Percentiles rank a stretch among this genome's conserved stretches.
These are phyloP conservation scores for Agrochola macilenta DNA, from an alignment of 2,888 invertebrate genomes.

Conservation along the genomic window DNA sequence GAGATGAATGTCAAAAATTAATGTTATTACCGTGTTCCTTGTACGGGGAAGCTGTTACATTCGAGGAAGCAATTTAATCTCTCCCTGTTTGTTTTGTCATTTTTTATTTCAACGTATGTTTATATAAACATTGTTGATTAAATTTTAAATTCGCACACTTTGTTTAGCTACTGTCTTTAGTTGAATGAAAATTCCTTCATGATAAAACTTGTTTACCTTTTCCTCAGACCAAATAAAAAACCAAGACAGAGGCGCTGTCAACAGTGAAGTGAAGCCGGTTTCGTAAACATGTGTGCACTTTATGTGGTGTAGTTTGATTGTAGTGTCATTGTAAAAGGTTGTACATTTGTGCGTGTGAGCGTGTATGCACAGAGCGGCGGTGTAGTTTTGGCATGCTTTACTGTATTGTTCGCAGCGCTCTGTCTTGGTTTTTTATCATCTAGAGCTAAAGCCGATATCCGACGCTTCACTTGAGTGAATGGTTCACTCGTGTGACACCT, in stretches of 20 bases:
- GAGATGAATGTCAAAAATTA: constrained; percentile 62
- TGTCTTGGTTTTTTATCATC: background rate
- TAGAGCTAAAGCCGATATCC: background rate
- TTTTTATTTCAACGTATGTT: constrained; percentile 1
- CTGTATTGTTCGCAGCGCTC: too few species aligned
- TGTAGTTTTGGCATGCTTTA: too few species aligned
- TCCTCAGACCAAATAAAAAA: background rate
- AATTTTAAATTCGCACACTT: background rate
- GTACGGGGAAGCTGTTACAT: constrained; percentile 20
- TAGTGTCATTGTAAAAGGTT: too few species aligned
- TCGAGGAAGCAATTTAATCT: constrained; percentile 37
- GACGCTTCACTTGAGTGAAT: background rate
- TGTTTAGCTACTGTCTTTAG: background rate
- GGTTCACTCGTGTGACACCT: background rate
- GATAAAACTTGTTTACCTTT: background rate
- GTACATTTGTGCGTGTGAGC: too few species aligned
- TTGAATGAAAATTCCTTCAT: background rate
- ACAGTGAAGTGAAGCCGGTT: too few species aligned
- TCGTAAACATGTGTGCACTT: too few species aligned
- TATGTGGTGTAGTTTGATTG: too few species aligned
- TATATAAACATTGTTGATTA: constrained; percentile 28
- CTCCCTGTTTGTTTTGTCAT: constrained; percentile 20
- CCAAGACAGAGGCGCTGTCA: too few species aligned
- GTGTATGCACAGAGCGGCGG: too few species aligned
- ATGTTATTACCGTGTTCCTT: constrained; percentile 55